Percentiles rank a stretch among this genome's conserved stretches.
These are phyloP conservation scores for Pteronotus mesoamericanus DNA, from an alignment of 2,797 vertebrate genomes.

Conservation along the genomic window DNA sequence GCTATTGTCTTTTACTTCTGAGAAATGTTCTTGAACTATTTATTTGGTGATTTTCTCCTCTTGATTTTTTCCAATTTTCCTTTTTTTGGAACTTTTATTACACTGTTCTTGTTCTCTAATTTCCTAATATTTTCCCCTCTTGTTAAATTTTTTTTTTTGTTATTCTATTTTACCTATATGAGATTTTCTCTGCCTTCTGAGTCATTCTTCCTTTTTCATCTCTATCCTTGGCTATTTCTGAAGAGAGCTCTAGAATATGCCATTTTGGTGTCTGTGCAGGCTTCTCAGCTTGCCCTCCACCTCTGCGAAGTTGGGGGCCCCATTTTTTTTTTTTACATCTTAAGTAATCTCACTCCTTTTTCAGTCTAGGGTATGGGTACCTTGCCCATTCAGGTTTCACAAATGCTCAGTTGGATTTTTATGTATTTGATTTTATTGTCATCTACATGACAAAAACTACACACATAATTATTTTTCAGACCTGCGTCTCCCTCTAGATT, in stretches of 20 bases:
- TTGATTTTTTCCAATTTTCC: neutral
- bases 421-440: neutral
- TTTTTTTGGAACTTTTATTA: neutral
- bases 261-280: neutral
- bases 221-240: neutral
- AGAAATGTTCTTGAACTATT: constrained; percentile 37
- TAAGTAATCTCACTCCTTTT: neutral
- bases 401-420: neutral
- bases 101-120: neutral
- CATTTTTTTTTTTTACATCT: neutral
- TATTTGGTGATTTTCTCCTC: neutral
- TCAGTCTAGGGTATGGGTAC: neutral
- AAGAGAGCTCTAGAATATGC: neutral
- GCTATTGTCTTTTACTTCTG: neutral
- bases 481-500: neutral
- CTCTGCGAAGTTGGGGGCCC: neutral
- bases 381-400: neutral
- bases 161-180: neutral
- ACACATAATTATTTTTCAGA: neutral
- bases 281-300: neutral
- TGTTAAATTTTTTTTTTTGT: neutral
- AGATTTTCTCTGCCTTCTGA: neutral
- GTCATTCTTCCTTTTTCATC: neutral
- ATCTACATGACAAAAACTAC: neutral
- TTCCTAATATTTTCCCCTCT: neutral